Evolutionary conservation across 2,888 invertebrate genomes (phyloP).

Genomic region (Strigamia transsilvanica): DNA sequence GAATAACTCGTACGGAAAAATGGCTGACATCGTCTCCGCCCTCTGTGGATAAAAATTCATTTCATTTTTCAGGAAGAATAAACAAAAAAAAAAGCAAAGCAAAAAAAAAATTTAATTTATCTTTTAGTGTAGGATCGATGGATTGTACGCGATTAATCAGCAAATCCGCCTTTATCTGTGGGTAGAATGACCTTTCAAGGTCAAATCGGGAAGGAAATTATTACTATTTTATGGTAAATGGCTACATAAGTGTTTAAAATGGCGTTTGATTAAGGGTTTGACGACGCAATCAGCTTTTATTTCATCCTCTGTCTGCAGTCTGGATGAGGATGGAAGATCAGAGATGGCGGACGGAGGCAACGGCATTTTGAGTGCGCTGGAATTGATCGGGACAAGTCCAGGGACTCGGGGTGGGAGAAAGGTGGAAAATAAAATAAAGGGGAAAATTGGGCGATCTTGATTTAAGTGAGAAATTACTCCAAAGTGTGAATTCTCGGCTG

Average conservation of each 20-base stretch:
- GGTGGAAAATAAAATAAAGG: background rate
- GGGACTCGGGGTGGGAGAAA: background rate
- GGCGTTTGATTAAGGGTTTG: background rate
- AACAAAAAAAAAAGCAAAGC: background rate
- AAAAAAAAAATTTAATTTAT: too few species aligned
- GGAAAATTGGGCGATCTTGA: background rate
- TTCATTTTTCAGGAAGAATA: background rate
- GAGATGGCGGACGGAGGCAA: conserved; percentile 29
- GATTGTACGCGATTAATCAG: too few species aligned
- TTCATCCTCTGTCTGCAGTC: background rate
- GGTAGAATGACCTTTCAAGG: background rate
- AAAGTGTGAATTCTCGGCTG: background rate
- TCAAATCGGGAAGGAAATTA: background rate
- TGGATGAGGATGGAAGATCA: conserved; percentile 32
- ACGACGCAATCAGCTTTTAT: conserved; percentile 7
- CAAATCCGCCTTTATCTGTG: too few species aligned
- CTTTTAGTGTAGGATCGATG: too few species aligned
- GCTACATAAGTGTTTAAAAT: background rate
- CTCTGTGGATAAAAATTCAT: background rate
- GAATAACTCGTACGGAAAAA: background rate
- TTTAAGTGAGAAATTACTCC: background rate
- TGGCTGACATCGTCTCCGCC: background rate
- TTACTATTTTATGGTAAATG: too few species aligned
- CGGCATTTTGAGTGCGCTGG: conserved; percentile 14
- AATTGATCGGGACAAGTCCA: conserved; percentile 38